Conservation (phyloP, 2,113 vertebrate genomes). For the Eudyptes chrysolophus region DNA sequence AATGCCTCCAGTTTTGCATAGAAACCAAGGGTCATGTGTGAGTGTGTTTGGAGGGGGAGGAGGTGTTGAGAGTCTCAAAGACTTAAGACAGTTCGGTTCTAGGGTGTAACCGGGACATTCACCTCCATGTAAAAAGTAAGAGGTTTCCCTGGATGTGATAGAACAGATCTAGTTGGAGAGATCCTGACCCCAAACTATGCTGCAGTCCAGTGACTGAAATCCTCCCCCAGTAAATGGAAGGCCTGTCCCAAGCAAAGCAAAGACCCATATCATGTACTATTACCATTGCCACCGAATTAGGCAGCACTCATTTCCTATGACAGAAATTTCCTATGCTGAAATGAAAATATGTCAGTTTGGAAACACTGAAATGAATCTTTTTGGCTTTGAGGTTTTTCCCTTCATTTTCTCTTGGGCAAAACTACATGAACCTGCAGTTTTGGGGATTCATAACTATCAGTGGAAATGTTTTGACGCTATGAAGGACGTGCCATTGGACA, state of each 20-base stretch:
- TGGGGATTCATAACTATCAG: neutral
- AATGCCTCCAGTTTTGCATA: neutral
- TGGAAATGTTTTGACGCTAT: neutral
- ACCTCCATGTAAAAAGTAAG: neutral
- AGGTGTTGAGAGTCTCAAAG: neutral
- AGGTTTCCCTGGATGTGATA: neutral
- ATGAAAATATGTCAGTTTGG: neutral
- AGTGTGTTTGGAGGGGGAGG: neutral
- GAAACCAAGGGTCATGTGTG: neutral
- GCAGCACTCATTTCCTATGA: neutral
- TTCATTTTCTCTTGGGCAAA: neutral
- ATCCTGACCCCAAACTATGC: neutral
- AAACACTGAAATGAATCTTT: neutral
- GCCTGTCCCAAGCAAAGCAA: neutral
- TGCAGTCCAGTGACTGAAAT: neutral
- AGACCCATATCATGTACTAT: neutral
- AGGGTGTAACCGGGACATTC: neutral
- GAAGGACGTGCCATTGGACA: neutral
- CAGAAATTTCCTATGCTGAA: neutral
- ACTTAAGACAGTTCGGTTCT: neutral
- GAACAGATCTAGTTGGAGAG: neutral
- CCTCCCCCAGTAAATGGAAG: neutral
- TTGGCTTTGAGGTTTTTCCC: neutral
- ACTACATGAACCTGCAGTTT: neutral
- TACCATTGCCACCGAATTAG: neutral